Percentiles rank a stretch among this genome's conserved stretches.
These are phyloP conservation scores for Numenius arquata DNA, from an alignment of 2,113 vertebrate genomes.

Conservation along the genomic window DNA sequence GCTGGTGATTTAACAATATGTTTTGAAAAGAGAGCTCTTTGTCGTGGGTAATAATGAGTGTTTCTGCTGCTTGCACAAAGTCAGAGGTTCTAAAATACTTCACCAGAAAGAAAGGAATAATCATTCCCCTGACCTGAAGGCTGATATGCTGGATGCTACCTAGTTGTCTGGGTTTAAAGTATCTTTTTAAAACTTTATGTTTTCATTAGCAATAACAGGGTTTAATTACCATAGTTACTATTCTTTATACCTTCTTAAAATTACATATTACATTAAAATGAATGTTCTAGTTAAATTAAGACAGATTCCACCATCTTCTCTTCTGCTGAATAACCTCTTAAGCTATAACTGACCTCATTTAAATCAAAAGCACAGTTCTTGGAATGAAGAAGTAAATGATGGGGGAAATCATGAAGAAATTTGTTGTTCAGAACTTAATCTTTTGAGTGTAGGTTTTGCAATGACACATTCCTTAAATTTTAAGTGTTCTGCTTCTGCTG, in stretches of 20 bases:
- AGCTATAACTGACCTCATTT: neutral
- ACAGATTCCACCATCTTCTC: neutral
- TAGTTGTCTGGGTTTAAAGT: neutral
- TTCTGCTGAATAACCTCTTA: neutral
- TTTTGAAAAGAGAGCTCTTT: constrained; percentile 8
- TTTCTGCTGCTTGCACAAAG: neutral
- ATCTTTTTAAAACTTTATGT: neutral
- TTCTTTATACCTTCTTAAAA: neutral
- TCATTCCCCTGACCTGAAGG: neutral
- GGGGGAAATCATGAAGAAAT: neutral
- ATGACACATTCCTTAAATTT: neutral
- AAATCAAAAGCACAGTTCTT: neutral
- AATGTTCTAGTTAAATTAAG: neutral
- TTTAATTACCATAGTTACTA: neutral
- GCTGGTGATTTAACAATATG: neutral
- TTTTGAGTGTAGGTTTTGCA: neutral
- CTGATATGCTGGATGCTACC: neutral
- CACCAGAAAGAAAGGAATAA: constrained; percentile 2
- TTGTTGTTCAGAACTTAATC: neutral
- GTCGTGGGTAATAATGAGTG: neutral
- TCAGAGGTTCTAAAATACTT: neutral
- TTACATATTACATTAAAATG: neutral
- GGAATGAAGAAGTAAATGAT: neutral
- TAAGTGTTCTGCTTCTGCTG: neutral
- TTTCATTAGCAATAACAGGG: neutral